Conservation (phyloP, 2,797 vertebrate genomes). For the Cyprinodon diabolis region DNA sequence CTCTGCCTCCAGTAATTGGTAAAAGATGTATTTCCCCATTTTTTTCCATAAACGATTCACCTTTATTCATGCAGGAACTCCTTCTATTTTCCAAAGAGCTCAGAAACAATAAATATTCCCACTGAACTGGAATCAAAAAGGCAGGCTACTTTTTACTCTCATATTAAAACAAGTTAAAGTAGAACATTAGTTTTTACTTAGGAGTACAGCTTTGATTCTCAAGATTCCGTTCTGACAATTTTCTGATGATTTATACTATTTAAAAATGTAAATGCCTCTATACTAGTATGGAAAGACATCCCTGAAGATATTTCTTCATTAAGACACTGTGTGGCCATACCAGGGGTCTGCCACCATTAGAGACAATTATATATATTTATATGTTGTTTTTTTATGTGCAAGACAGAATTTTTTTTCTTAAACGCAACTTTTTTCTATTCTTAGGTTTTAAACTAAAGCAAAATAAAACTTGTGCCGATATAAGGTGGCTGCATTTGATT, state of each 20-base stretch:
- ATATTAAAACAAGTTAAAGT: background rate
- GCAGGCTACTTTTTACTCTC: background rate
- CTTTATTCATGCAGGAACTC: background rate
- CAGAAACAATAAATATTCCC: background rate
- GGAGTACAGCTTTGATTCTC: background rate
- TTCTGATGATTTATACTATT: background rate
- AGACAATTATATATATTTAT: too few relatives aligned
- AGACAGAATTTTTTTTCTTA: too few relatives aligned
- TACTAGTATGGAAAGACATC: conserved; percentile 48
- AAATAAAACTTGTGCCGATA: too few relatives aligned
- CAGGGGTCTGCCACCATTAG: conserved; percentile 4
- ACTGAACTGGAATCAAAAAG: background rate
- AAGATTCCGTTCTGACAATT: background rate
- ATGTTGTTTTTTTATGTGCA: too few relatives aligned
- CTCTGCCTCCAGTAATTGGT: background rate
- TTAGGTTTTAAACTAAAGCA: too few relatives aligned
- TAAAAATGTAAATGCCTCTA: background rate
- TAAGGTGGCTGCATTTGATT: too few relatives aligned
- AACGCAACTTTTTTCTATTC: too few relatives aligned
- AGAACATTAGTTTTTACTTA: background rate
- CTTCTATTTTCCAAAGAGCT: background rate
- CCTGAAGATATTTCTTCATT: conserved; percentile 61
- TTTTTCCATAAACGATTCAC: background rate
- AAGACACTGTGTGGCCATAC: conserved; percentile 69
- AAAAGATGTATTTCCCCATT: background rate